These are phyloP conservation scores for Poeciliopsis paucimaculata DNA, from an alignment of 2,797 vertebrate genomes.

Conservation along the genomic window DNA sequence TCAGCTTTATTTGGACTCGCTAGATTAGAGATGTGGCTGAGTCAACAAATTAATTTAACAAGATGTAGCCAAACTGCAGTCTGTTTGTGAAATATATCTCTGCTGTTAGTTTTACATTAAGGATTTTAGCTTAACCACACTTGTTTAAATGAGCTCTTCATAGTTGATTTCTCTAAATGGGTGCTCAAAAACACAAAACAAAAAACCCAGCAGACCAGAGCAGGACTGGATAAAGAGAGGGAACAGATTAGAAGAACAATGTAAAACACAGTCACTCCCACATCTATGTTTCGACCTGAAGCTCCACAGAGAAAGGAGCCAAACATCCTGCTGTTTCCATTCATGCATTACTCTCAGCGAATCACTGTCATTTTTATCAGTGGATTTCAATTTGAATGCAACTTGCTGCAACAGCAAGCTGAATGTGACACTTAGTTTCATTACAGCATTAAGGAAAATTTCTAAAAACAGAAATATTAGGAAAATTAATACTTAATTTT, in stretches of 20 bases:
- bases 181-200: background rate
- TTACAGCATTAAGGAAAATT: constrained; percentile 5
- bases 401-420: constrained; percentile 5
- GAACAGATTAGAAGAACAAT: background rate
- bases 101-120: background rate
- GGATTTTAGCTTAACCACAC: background rate
- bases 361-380: constrained; percentile 14
- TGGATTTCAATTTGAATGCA: constrained; percentile 7
- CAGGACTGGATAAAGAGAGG: background rate
- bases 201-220: background rate
- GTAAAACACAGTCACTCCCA: background rate
- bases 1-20: background rate
- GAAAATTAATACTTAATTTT: too few species aligned
- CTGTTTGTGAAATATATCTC: background rate
- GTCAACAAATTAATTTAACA: background rate
- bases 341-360: background rate
- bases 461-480: background rate
- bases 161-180: background rate
- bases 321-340: constrained; percentile 11
- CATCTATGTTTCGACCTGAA: constrained; percentile 9
- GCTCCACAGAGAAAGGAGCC: constrained; percentile 2
- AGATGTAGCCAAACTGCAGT: background rate
- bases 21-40: background rate
- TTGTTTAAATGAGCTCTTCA: background rate
- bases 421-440: background rate